Percentiles rank a stretch among this genome's conserved stretches.
phyloP scores from a whole-genome alignment of 2,113 vertebrate genomes.

The Melanerpes aurifrons region DNA sequence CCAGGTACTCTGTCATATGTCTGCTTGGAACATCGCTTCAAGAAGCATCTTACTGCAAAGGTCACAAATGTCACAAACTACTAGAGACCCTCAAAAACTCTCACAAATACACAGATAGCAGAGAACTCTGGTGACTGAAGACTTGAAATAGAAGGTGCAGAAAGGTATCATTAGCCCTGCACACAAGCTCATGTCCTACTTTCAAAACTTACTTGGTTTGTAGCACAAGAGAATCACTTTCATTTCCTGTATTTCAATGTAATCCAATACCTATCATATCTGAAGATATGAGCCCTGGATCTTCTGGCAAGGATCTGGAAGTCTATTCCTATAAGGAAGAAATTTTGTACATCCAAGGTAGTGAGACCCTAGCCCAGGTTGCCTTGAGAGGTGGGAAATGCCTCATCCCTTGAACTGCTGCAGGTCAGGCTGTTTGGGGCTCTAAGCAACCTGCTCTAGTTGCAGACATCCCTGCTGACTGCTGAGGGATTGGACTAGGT shows the following conservation, averaged over 20 bases:
- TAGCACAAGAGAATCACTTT: neutral
- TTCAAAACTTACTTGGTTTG: neutral
- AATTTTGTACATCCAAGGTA: too few relatives aligned
- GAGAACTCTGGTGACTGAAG: neutral
- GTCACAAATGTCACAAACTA: neutral
- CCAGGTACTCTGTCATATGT: too few relatives aligned
- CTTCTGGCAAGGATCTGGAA: neutral
- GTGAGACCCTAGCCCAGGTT: too few relatives aligned
- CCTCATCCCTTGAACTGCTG: too few relatives aligned
- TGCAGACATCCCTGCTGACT: too few relatives aligned
- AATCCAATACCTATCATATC: fast-evolving
- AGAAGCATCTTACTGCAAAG: neutral
- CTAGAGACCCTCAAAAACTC: neutral
- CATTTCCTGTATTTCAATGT: neutral
- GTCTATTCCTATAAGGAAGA: neutral
- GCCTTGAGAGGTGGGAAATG: too few relatives aligned
- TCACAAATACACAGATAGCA: neutral
- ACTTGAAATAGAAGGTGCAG: neutral
- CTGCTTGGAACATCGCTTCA: neutral
- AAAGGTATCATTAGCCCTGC: neutral
- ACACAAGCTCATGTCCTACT: fast-evolving
- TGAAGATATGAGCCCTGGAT: neutral
- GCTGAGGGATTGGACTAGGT: too few relatives aligned
- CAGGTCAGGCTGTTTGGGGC: too few relatives aligned
- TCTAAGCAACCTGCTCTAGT: too few relatives aligned